These are phyloP conservation scores for Labeo rohita DNA, from an alignment of 2,113 vertebrate genomes.

Conservation along the genomic window DNA sequence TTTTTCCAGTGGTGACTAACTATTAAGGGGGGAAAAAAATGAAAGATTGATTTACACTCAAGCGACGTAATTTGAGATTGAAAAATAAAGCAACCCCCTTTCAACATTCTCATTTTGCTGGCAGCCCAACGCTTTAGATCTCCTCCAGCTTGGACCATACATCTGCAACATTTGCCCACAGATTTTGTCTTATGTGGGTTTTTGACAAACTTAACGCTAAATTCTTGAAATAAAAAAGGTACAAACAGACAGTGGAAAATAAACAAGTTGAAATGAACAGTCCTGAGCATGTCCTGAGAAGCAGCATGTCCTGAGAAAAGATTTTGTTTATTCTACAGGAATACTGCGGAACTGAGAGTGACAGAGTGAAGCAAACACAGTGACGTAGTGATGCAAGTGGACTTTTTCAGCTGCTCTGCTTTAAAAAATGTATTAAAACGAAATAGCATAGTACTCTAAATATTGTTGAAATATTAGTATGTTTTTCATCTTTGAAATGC, in stretches of 20 bases:
- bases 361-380: not conserved
- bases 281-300: not conserved
- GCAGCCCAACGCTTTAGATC: not conserved
- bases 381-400: not conserved
- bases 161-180: constrained; percentile 27
- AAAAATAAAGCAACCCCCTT: constrained; percentile 21
- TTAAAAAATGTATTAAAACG: not conserved
- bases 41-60: constrained; percentile 38
- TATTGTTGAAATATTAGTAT: not conserved
- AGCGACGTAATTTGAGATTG: constrained; percentile 34
- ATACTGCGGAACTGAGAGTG: not conserved
- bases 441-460: not conserved
- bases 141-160: constrained; percentile 26
- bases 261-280: constrained; percentile 25
- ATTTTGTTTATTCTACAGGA: constrained; percentile 28
- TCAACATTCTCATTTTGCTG: not conserved
- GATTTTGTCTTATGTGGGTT: constrained; percentile 25
- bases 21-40: constrained; percentile 15
- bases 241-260: constrained; percentile 36
- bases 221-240: constrained; percentile 33
- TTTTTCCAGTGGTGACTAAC: constrained; percentile 29
- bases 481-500: not conserved
- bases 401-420: not conserved
- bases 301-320: constrained; percentile 15
- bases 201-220: constrained; percentile 36